Evolutionary conservation across 2,888 invertebrate species (phyloP), one percentile per base, ranked within the genome.

Genomic region (Sceliomorpha sp.): DNA sequence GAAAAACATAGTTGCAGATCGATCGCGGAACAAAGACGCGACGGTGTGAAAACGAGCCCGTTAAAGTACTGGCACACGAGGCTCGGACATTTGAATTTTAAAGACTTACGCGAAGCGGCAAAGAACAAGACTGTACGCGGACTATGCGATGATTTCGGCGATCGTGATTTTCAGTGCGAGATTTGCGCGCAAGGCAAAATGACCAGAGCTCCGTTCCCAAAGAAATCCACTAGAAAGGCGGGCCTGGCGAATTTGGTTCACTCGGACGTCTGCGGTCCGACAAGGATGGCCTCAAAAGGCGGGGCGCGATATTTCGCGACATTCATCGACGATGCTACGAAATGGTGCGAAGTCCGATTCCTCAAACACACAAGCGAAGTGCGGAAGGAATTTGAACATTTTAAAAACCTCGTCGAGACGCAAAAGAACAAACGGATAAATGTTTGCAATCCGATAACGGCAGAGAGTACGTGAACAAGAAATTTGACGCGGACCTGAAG

Each of bases 191-290:
- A 36, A 1, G 60, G 70, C 2, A 73, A 72, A 17, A 70, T 75
- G 72, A 32, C 68, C 0, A 60, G 66, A 1, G 45, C 13, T 1
- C 63, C 73, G 1, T 68, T 74, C 10, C 69, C 66, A 9, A 62
- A 53, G 34, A 53, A 44, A 26, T 66, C 69, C 0, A 12, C 17
- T 20, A 47, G 68, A 17, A 5, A 29, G 10, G 50, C 72, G 13
- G 20, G 63, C n/a, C 15, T 70, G 8, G 29, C 73, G 8, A 71
- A 77, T n/a, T 20, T 77, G 4, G 47, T 79, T 2, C 75, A 78
- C 26, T 72, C 72, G 0, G 77, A 79, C 36, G 68, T 79, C 3
- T 66, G 70, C 12, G 76, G 78, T 10, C 76, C 76, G 0, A 70
- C 74, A 68, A 55, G 60, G 7, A 45, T 62, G 5, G 63, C 59